Conservation (phyloP, 2,797 vertebrate genomes). For the Chiroxiphia lanceolata region DNA sequence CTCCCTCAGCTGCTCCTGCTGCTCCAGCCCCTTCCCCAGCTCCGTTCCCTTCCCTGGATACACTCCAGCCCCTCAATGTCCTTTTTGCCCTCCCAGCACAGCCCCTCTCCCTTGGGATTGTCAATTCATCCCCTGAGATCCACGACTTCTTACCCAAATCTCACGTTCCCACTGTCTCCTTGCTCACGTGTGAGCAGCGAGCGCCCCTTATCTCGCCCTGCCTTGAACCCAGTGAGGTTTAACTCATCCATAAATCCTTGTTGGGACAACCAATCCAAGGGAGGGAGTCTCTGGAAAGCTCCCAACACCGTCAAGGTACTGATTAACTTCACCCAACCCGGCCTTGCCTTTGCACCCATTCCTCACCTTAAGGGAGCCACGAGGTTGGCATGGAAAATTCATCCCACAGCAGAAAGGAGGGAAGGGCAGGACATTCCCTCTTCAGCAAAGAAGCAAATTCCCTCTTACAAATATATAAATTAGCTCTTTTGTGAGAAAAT, state of each 20-base stretch:
- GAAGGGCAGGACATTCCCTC: neutral
- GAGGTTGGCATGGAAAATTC: neutral
- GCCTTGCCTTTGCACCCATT: neutral
- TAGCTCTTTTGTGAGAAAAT: accelerated
- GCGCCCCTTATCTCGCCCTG: accelerated
- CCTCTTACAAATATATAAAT: neutral
- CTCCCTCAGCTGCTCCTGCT: neutral
- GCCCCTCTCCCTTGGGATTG: too few relatives aligned
- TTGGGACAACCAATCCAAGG: neutral
- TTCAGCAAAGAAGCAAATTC: neutral
- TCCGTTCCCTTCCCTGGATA: neutral
- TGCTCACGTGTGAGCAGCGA: accelerated
- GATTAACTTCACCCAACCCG: accelerated
- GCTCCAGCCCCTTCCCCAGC: neutral
- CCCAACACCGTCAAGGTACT: neutral
- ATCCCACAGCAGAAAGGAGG: neutral
- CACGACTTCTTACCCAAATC: neutral
- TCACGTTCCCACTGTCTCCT: neutral
- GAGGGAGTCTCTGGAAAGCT: neutral
- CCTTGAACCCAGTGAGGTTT: neutral
- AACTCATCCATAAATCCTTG: neutral
- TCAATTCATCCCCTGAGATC: neutral
- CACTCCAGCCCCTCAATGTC: neutral
- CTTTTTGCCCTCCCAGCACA: neutral
- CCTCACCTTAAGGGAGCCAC: accelerated